Base-by-base conservation (phyloP, 2,113 vertebrate species). In the Ursus arctos region DNA sequence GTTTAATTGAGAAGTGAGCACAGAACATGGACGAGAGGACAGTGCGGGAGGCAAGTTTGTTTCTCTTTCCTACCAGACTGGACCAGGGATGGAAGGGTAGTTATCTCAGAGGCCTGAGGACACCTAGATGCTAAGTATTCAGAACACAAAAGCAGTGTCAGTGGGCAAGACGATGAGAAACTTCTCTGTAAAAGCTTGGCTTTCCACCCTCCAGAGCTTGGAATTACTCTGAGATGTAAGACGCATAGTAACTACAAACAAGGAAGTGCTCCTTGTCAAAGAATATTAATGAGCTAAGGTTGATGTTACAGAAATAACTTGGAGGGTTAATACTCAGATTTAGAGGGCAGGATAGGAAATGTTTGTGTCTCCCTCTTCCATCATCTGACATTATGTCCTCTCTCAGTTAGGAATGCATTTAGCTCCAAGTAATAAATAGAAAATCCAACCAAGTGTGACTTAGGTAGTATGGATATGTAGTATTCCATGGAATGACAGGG, bases 251-350 rank as follows among this genome's bases (percentile, higher is more conserved):
- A 76, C 7, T 61, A 61, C n/a, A 71, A 61, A 61, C 40, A 88
- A 80, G 14, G 8, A 47, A 10, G 43, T 69, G 49, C 22, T 67
- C 33, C n/a, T 91, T 74, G 61, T 57, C 72, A 63, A 86, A 51
- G 43, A 88, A 65, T 95, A 69, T 31, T 93, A 96, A 49, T 51
- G 49, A 82, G 67, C 53, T 87, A 88, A 93, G 74, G 6, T 28
- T 94, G 33, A 83, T 61, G 3, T 6, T 83, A 47, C 1, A 91
- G 63, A 82, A 82, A 82, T 95, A 81, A 77, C 7, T 49, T 82
- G 69, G 7, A 88, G 33, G 47, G 71, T 88, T 90, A 61, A 90
- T 57, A 65, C 3, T 72, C 71, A 74, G 33, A 93, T 59, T 82
- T 86, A 53, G 89, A 97, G 47, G 28, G 43, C 31, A 89, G 40